Evolutionary conservation across 53 echinoderm and acorn worm species (phyloP).

Genomic region (Zoroaster sp.): DNA sequence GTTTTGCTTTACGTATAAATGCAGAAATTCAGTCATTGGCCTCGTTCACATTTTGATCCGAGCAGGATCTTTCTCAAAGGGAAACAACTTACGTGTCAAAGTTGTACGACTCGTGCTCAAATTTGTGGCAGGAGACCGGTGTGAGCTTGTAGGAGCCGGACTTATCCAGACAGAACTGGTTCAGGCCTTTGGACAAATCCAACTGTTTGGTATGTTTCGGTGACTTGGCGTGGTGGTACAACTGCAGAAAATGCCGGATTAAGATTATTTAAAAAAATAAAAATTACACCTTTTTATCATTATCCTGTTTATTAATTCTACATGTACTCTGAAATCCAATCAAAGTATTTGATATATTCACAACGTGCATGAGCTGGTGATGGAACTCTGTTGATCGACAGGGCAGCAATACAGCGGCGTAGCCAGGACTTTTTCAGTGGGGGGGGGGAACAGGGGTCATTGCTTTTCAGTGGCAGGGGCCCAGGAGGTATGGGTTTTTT

Average conservation of each 20-base stretch:
- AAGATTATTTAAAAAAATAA: too few relatives aligned
- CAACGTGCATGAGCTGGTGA: too few relatives aligned
- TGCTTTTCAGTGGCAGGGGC: too few relatives aligned
- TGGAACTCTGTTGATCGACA: too few relatives aligned
- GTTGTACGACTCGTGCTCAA: slow-evolving; percentile 77
- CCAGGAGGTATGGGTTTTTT: too few relatives aligned
- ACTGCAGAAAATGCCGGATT: slow-evolving; percentile 52
- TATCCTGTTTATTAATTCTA: too few relatives aligned
- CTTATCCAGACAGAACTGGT: slow-evolving; percentile 84
- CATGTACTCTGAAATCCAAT: too few relatives aligned
- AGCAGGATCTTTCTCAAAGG: background rate
- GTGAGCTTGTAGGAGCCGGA: slow-evolving; percentile 78
- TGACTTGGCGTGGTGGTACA: slow-evolving; percentile 61
- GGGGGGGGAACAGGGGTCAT: too few relatives aligned
- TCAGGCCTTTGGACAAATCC: slow-evolving; percentile 71
- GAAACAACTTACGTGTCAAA: slow-evolving; percentile 86
- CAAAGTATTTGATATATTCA: too few relatives aligned
- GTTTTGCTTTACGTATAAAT: background rate
- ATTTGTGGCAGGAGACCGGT: slow-evolving; percentile 91
- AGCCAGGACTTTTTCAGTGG: too few relatives aligned
- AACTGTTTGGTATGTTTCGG: slow-evolving; percentile 57
- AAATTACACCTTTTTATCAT: too few relatives aligned
- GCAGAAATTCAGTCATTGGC: background rate
- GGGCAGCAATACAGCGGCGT: too few relatives aligned
- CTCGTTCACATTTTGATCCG: background rate